Evolutionary conservation across 2,797 vertebrate species (phyloP).

Genomic region (Cossypha heuglini): DNA sequence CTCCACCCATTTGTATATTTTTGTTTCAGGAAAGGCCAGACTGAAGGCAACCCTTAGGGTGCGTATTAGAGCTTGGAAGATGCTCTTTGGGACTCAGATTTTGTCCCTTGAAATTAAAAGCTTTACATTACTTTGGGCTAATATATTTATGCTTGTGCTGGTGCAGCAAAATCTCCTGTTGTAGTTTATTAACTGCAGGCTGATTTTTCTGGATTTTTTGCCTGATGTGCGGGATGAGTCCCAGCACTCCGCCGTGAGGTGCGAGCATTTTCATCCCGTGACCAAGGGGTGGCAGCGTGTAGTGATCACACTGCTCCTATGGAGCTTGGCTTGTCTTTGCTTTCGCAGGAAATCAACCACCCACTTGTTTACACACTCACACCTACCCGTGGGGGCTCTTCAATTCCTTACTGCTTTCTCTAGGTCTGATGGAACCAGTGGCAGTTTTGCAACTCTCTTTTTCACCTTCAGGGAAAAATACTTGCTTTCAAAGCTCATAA

Average conservation of each 20-base stretch:
- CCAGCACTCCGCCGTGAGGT: accelerated
- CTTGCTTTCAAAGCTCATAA: neutral
- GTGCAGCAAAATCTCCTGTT: neutral
- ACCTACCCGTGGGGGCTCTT: neutral
- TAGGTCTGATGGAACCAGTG: neutral
- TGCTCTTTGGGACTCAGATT: neutral
- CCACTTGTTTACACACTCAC: neutral
- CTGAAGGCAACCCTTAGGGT: neutral
- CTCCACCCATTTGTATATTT: neutral
- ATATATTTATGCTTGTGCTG: neutral
- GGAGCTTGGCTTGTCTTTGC: neutral
- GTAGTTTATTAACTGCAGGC: neutral
- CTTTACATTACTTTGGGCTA: neutral
- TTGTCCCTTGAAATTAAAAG: neutral
- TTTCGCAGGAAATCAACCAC: neutral
- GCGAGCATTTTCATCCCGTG: neutral
- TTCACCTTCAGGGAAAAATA: neutral
- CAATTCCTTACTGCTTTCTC: neutral
- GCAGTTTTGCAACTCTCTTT: neutral
- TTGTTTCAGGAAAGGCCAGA: neutral
- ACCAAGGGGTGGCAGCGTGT: constrained; percentile 50
- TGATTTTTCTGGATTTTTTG: neutral
- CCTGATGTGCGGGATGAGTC: neutral
- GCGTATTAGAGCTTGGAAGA: neutral
- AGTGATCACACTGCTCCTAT: neutral